Conservation (phyloP, 2,113 vertebrate genomes). For the Platysternon megacephalum region DNA sequence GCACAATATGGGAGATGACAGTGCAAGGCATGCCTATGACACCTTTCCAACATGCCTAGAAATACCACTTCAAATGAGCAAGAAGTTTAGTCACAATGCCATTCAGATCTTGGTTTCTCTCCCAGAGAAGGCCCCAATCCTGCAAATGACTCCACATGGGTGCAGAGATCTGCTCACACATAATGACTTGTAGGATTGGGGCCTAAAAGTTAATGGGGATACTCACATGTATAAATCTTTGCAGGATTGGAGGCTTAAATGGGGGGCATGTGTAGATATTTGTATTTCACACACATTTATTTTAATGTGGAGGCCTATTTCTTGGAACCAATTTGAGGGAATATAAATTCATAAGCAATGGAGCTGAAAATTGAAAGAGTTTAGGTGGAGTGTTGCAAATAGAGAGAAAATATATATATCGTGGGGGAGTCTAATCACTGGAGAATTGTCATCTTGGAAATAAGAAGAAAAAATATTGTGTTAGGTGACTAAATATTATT, state of each 20-base stretch:
- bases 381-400: background rate
- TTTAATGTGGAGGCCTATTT: background rate
- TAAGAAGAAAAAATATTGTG: background rate
- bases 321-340: background rate
- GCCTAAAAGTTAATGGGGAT: background rate
- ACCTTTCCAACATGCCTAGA: background rate
- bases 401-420: background rate
- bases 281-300: background rate
- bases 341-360: background rate
- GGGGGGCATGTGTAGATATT: background rate
- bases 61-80: background rate
- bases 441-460: background rate
- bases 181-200: background rate
- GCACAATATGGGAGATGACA: background rate
- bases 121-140: background rate
- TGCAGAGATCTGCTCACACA: background rate
- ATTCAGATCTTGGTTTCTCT: background rate
- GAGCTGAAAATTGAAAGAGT: background rate
- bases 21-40: background rate
- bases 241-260: background rate
- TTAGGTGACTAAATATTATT: background rate
- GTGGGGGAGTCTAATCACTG: conserved; percentile 5
- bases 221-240: background rate
- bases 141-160: background rate
- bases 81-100: background rate